Evolutionary conservation across 2,888 invertebrate species (phyloP).

Genomic region (Lepetodrilus schrolli): DNA sequence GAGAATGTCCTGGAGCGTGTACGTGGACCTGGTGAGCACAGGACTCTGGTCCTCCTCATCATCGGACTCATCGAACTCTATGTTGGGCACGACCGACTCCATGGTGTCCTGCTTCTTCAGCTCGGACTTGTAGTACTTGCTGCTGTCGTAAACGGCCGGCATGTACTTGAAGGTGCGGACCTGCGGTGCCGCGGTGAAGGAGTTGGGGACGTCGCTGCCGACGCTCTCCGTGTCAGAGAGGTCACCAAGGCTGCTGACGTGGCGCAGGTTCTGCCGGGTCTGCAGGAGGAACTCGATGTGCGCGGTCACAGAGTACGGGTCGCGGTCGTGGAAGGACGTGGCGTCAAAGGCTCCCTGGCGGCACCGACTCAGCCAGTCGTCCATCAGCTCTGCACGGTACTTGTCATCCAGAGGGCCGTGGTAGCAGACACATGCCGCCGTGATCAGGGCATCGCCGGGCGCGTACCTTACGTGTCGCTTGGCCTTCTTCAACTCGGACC

Average conservation of each 20-base stretch:
- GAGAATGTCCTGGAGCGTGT: conserved; percentile 66
- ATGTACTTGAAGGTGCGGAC: conserved; percentile 63
- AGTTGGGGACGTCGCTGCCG: not conserved
- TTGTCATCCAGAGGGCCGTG: conserved; percentile 72
- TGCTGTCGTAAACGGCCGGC: conserved; percentile 64
- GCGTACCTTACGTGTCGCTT: conserved; percentile 63
- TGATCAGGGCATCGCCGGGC: conserved; percentile 71
- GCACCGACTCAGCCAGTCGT: conserved; percentile 70
- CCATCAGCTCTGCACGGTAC: conserved; percentile 61
- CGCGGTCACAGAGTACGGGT: conserved; percentile 41
- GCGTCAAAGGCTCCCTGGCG: conserved; percentile 54
- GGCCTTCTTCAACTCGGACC: conserved; percentile 66
- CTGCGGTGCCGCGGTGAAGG: conserved; percentile 36
- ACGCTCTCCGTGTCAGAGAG: conserved; percentile 8
- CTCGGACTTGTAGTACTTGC: conserved; percentile 68
- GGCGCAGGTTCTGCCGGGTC: not conserved
- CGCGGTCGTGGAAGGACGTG: conserved; percentile 30
- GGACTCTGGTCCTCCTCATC: conserved; percentile 62
- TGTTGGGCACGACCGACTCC: conserved; percentile 55
- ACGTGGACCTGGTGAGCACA: conserved; percentile 61
- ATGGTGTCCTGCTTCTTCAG: conserved; percentile 63
- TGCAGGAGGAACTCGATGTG: conserved; percentile 36
- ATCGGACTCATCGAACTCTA: conserved; percentile 56
- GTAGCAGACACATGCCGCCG: conserved; percentile 71
- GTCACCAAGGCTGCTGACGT: not conserved